Evolutionary conservation across 2,888 invertebrate genomes (phyloP).

Genomic region (Eulithis testata): DNA sequence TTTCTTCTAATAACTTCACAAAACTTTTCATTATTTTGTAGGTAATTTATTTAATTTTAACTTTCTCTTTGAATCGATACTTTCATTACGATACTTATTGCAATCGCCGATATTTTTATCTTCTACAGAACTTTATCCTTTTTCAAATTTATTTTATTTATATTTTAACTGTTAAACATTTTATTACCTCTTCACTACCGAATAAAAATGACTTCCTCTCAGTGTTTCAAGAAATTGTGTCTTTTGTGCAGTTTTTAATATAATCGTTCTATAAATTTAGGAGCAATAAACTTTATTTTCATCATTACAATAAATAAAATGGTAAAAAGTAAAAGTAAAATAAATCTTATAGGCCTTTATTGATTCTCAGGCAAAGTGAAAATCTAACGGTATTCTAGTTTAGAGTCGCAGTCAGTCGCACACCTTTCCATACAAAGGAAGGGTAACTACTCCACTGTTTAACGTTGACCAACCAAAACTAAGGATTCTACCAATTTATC

Average conservation of each 20-base stretch:
- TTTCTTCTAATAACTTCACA: too few species aligned
- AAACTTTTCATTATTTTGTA: not conserved
- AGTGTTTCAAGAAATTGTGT: not conserved
- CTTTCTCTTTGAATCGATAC: slow-evolving; percentile 20
- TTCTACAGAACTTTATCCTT: slow-evolving; percentile 24
- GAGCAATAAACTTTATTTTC: too few species aligned
- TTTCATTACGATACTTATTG: slow-evolving; percentile 32
- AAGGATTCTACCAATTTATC: too few species aligned
- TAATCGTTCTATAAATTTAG: not conserved
- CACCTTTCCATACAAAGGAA: too few species aligned
- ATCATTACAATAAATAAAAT: too few species aligned
- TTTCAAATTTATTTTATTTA: slow-evolving; percentile 28
- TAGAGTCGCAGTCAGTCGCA: too few species aligned
- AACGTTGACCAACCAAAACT: too few species aligned
- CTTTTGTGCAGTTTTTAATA: not conserved
- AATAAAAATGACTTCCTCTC: slow-evolving; percentile 12
- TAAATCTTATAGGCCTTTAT: too few species aligned
- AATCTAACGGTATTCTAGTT: too few species aligned
- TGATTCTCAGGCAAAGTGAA: too few species aligned
- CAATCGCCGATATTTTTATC: slow-evolving; percentile 31
- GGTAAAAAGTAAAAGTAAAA: too few species aligned
- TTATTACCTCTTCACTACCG: slow-evolving; percentile 28
- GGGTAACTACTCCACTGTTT: too few species aligned
- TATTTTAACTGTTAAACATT: slow-evolving; percentile 26
- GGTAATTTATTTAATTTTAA: not conserved